A percentile compares a stretch with the other conserved stretches of the same genome.
These are phyloP conservation scores for Zoroaster sp. DNA, from an alignment of 53 echinoderm and acorn worm genomes.

Conservation along the genomic window DNA sequence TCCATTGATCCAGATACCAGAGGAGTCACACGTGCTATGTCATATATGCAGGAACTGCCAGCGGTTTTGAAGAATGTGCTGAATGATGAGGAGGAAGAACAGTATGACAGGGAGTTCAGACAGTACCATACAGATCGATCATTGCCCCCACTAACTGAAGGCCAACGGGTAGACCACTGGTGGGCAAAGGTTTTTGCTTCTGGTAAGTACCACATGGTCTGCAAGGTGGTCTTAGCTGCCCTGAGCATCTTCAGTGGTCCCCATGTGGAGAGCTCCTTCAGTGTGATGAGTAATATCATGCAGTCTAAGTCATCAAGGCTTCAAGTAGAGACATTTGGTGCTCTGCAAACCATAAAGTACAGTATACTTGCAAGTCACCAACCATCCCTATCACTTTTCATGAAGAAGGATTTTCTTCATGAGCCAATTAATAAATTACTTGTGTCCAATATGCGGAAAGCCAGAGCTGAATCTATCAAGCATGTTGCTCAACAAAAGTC, in stretches of 20 bases:
- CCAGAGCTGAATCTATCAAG: not conserved
- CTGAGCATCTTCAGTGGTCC: not conserved
- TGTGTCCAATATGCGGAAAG: not conserved
- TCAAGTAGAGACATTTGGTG: not conserved
- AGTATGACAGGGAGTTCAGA: not conserved
- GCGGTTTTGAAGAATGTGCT: not conserved
- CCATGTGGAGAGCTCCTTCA: not conserved
- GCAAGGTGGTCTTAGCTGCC: not conserved
- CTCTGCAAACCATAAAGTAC: not conserved
- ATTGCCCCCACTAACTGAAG: not conserved
- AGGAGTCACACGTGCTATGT: too few relatives aligned
- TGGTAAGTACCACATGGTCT: not conserved
- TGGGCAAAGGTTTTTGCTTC: not conserved
- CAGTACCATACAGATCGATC: not conserved
- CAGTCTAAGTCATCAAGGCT: not conserved
- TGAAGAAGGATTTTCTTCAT: not conserved
- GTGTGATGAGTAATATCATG: not conserved
- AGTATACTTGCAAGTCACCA: not conserved
- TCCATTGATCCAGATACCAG: too few relatives aligned
- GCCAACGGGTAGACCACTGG: not conserved
- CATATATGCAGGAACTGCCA: not conserved
- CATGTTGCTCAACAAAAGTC: not conserved
- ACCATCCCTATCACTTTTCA: not conserved
- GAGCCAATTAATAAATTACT: not conserved
- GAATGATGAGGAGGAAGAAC: not conserved